phyloP scores from a whole-genome alignment of 2,113 vertebrate species.

The Vimba vimba region DNA sequence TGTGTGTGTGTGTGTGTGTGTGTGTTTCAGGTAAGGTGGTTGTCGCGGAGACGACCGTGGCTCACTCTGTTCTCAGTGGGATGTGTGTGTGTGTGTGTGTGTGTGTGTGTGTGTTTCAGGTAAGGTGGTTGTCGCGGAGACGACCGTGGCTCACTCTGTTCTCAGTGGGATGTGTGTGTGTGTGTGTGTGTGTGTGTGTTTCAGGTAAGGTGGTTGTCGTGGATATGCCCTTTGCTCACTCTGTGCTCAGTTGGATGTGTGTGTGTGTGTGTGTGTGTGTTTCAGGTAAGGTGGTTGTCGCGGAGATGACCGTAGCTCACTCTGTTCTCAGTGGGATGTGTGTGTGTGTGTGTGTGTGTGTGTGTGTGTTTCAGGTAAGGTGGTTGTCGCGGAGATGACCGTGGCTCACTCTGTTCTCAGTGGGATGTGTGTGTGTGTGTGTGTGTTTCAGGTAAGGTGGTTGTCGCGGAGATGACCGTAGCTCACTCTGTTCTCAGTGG shows the following conservation, averaged over 20 bases:
- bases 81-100: no score
- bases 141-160: slow-evolving; percentile 88
- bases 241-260: slow-evolving; percentile 89
- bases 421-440: slow-evolving; percentile 60
- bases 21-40: slow-evolving; percentile 86
- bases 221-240: slow-evolving; percentile 89
- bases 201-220: slow-evolving; percentile 92
- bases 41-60: slow-evolving; percentile 89
- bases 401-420: slow-evolving; percentile 90
- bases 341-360: no score
- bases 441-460: no score
- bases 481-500: no score
- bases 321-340: no score
- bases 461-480: no score
- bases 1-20: no score
- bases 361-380: slow-evolving; percentile 82
- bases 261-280: no score
- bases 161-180: slow-evolving; percentile 91
- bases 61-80: slow-evolving; percentile 89
- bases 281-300: slow-evolving; percentile 91
- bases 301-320: slow-evolving; percentile 86
- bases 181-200: background rate
- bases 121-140: slow-evolving; percentile 91
- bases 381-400: slow-evolving; percentile 90
- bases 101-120: slow-evolving; percentile 71